Percentiles rank a stretch among this genome's conserved stretches.
phyloP scores from a whole-genome alignment of 2,113 vertebrate species.

The Tursiops truncatus region DNA sequence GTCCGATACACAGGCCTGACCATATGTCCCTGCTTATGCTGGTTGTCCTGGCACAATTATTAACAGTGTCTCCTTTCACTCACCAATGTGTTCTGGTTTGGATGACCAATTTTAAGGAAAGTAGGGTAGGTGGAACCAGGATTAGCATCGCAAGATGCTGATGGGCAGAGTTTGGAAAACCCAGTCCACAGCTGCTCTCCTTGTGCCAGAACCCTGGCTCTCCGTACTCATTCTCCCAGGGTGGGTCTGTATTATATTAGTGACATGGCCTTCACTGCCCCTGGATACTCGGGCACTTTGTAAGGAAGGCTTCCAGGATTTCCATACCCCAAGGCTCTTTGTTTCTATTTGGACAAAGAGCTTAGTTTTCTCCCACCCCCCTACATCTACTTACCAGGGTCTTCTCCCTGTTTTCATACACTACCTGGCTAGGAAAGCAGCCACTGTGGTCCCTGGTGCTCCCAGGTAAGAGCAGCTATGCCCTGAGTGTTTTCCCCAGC shows the following conservation, averaged over 20 bases:
- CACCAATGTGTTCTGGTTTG: not conserved
- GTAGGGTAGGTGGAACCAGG: not conserved
- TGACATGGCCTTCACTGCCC: no score
- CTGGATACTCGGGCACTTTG: not conserved
- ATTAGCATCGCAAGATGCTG: not conserved
- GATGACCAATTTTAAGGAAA: not conserved
- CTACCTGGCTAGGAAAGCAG: not conserved
- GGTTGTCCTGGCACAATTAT: not conserved
- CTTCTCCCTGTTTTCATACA: not conserved
- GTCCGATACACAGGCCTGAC: not conserved
- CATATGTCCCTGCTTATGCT: not conserved
- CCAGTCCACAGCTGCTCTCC: not conserved
- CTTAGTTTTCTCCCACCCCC: not conserved
- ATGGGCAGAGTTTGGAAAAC: not conserved
- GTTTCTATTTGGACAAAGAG: not conserved
- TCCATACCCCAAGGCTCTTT: not conserved
- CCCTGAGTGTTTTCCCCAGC: not conserved
- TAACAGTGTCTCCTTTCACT: not conserved
- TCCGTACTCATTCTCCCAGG: not conserved
- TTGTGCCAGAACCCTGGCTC: not conserved
- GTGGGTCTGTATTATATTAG: accelerated
- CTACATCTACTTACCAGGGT: not conserved
- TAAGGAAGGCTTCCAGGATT: not conserved
- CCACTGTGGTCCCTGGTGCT: not conserved
- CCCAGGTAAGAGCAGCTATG: not conserved